These are phyloP conservation scores for rat (Rattus norvegicus) DNA, from an alignment of 2,113 vertebrate species.

Conservation along the genomic window GRCr8 NC_086037.1:44248501-44249000, in stretches of 20 bases:
- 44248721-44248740: neutral
- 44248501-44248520: no score
- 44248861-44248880: neutral
- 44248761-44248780: neutral
- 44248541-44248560: neutral
- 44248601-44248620: neutral
- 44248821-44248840: no score
- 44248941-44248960: neutral
- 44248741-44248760: neutral
- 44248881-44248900: neutral
- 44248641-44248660: neutral
- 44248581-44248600: neutral
- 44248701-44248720: neutral
- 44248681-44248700: neutral
- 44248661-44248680: neutral
- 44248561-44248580: neutral
- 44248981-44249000: neutral
- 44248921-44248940: neutral
- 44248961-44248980: neutral
- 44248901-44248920: neutral
- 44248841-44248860: neutral
- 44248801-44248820: no score
- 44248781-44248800: neutral
- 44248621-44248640: neutral
- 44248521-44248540: neutral